A percentile compares a stretch with the other conserved stretches of the same genome.
phyloP scores from a whole-genome alignment of 2,797 vertebrate genomes.

The Notamacropus eugenii region DNA sequence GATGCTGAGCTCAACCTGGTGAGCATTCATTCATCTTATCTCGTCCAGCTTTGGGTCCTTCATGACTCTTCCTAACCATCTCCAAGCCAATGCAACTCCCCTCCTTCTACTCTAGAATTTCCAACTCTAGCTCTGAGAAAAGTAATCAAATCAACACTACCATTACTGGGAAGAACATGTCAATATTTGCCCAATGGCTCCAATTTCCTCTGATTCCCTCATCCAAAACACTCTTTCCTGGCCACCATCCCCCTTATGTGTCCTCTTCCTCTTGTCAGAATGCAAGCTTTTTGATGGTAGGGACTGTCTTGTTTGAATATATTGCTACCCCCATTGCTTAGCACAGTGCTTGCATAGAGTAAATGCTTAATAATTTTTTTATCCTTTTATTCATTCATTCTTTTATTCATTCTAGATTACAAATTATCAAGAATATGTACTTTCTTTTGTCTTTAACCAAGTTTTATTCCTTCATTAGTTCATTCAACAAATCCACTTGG shows the following conservation, averaged over 20 bases:
- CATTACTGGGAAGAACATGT: background rate
- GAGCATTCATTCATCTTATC: background rate
- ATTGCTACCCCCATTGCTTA: no score
- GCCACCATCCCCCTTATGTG: background rate
- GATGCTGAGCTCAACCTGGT: background rate
- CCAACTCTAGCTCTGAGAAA: background rate
- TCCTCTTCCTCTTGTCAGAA: background rate
- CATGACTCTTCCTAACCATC: background rate
- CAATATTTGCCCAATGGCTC: background rate
- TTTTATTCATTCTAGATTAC: background rate
- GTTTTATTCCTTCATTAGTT: background rate
- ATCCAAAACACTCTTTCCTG: background rate
- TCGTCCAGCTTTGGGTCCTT: background rate
- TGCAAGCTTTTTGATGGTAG: background rate
- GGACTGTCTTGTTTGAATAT: background rate
- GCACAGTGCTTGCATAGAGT: background rate
- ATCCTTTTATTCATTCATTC: background rate
- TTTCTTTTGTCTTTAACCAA: background rate
- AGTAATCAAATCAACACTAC: background rate
- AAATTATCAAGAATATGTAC: background rate
- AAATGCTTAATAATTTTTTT: background rate
- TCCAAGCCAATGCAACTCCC: background rate
- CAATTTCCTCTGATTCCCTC: background rate
- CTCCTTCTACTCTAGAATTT: background rate
- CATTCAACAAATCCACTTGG: background rate